Base-by-base conservation (phyloP, 2,888 invertebrate genomes). In the Pomacea canaliculata region DNA sequence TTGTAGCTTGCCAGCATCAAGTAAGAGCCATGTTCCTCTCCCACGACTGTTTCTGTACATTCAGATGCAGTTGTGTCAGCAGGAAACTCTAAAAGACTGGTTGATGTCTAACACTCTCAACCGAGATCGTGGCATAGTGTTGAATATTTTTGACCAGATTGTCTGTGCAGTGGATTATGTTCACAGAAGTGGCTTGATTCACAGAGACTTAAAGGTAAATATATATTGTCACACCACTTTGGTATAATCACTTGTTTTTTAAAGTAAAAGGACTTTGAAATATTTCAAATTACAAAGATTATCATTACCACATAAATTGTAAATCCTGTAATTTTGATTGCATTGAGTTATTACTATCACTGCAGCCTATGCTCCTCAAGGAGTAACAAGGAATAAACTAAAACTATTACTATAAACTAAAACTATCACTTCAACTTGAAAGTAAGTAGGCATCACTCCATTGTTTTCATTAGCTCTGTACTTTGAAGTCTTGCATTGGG, bases 141-240 rank as follows among this genome's bases (percentile, higher is more conserved):
- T 90, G 65, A 87, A 90, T 74, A 87, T 90, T 62, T 91, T 91
- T 85, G 87, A 87, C 76, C 98, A 99, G 91, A 97, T 99, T 86
- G 94, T 97, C 0, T 94, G 95, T 77, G 99, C 98, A 0, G 97
- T 99, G 5, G 96, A 97, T 83, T 99, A 99, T 92, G 96, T 99
- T 0, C 99, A 99, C 91, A 91, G 94, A 0, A 95, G 95, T 82
- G 96, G 96, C 0, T 93, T 98, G 0, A 99, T 99, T 90, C 99
- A 99, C 90, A 93, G 99, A 70, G 99, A 99, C 91, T 93, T 99
- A 63, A 99, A 99, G 92, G 96, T 96, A 85, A 92, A 81, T 5
- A 56, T 46, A 56, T 16, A 56, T 56, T 56, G 16, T 56, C 51
- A 56, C 51, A 56, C 51, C 19, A 9, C 16, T 62, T n/a, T 9